These are phyloP conservation scores for Lytechinus pictus DNA, from an alignment of 35 echinoderm and acorn worm species.

Conservation along the genomic window DNA sequence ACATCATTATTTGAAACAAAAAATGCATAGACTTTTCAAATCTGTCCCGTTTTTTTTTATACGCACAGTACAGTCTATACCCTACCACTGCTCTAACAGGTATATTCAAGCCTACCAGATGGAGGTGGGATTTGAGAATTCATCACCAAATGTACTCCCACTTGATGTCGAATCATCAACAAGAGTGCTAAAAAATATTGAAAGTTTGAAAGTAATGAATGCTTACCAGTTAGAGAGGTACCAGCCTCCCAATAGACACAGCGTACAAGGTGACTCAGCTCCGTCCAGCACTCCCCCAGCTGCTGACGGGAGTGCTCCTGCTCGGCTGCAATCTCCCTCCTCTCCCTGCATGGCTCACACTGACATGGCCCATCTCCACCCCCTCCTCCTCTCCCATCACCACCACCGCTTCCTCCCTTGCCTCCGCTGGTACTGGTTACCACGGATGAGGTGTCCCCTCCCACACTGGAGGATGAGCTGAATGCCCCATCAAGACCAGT, in stretches of 20 bases:
- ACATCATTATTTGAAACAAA: too few species aligned
- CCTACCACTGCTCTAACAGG: too few species aligned
- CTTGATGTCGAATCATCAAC: too few species aligned
- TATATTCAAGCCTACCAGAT: too few species aligned
- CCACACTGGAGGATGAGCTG: constrained; percentile 43
- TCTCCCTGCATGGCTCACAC: constrained; percentile 84
- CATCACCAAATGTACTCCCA: too few species aligned
- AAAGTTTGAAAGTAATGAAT: too few species aligned
- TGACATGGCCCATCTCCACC: constrained; percentile 70
- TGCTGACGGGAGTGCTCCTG: constrained; percentile 86
- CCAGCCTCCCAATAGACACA: constrained; percentile 90
- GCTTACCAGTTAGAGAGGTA: constrained; percentile 88
- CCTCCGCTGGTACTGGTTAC: constrained; percentile 2
- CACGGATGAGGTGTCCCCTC: constrained; percentile 1
- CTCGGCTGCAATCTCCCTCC: constrained; percentile 84
- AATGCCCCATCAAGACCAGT: constrained; percentile 72
- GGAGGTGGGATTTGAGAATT: too few species aligned
- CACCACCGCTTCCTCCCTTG: constrained; percentile 5
- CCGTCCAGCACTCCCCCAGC: constrained; percentile 88
- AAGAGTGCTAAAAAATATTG: too few species aligned
- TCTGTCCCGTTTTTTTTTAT: too few species aligned
- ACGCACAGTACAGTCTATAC: too few species aligned
- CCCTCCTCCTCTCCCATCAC: not conserved
- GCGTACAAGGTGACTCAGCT: constrained; percentile 88
- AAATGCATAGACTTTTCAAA: too few species aligned